phyloP scores from a whole-genome alignment of 2,113 vertebrate genomes.

The Lagenorhynchus albirostris region DNA sequence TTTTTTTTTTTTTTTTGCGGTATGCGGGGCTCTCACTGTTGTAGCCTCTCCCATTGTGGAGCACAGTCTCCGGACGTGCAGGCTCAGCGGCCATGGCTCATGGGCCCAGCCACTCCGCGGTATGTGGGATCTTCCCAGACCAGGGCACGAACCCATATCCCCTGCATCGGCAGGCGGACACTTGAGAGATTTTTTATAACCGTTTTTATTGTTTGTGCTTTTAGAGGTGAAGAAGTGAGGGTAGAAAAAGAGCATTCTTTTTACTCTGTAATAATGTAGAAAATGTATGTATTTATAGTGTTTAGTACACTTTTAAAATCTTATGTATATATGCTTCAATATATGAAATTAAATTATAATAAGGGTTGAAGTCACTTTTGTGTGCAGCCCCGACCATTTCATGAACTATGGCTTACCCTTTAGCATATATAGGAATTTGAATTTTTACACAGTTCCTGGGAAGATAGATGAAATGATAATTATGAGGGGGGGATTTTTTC shows the following conservation, averaged over 20 bases:
- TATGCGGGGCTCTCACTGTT: too few relatives aligned
- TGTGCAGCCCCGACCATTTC: background rate
- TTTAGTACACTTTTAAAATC: background rate
- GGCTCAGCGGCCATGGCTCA: too few relatives aligned
- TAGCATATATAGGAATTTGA: background rate
- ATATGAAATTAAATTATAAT: constrained; percentile 22
- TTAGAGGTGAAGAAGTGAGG: background rate
- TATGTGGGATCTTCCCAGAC: too few relatives aligned
- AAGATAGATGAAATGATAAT: background rate
- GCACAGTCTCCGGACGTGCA: too few relatives aligned
- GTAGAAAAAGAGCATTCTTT: background rate
- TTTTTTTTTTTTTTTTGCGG: background rate
- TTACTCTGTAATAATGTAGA: background rate
- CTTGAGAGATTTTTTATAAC: background rate
- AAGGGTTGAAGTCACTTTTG: background rate
- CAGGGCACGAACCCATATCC: too few relatives aligned
- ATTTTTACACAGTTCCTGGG: background rate
- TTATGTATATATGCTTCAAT: background rate
- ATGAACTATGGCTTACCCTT: background rate
- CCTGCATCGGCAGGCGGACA: too few relatives aligned
- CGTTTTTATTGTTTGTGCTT: background rate
- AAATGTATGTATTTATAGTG: background rate
- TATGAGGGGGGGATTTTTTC: background rate
- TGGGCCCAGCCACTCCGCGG: too few relatives aligned
- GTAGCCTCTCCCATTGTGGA: too few relatives aligned